Percentiles rank a stretch among this genome's conserved stretches.
Conservation (phyloP, 2,888 invertebrate species). For the Proisotoma minuta region DNA sequence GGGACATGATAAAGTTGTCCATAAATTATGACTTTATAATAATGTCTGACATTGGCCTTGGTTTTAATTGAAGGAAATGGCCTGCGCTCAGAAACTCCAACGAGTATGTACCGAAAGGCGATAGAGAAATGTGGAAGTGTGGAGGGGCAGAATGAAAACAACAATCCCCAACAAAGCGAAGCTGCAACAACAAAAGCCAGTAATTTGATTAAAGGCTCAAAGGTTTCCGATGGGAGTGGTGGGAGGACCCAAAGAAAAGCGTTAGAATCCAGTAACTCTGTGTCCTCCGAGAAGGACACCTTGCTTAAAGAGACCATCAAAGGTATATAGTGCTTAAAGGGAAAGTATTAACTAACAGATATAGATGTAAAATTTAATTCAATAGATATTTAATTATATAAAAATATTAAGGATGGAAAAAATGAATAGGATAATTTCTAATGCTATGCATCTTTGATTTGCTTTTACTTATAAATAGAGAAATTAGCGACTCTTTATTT, state of each 20-base stretch:
- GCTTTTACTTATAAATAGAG: no score
- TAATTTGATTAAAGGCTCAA: constrained; percentile 12
- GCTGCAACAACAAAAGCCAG: not conserved
- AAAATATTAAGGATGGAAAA: no score
- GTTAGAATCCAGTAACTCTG: not conserved
- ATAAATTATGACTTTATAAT: not conserved
- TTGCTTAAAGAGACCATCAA: constrained; percentile 1
- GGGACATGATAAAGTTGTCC: no score
- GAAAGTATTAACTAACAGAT: not conserved
- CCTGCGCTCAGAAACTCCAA: constrained; percentile 32
- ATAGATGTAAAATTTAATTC: no score
- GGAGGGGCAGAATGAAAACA: not conserved
- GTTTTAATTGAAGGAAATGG: constrained; percentile 20
- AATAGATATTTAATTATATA: no score
- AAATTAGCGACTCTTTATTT: no score
- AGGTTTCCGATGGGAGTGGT: constrained; percentile 3
- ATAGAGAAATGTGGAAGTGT: constrained; percentile 13
- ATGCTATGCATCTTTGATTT: no score
- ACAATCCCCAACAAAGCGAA: no score
- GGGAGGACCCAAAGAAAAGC: not conserved
- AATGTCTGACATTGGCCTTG: not conserved
- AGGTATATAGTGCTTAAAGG: constrained; percentile 1
- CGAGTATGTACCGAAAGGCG: constrained; percentile 21
- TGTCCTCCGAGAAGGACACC: constrained; percentile 7
- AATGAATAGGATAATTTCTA: no score